Percentiles rank a stretch among this genome's conserved stretches.
phyloP scores from a whole-genome alignment of 2,888 invertebrate species.

The Schizotus pectinicornis region DNA sequence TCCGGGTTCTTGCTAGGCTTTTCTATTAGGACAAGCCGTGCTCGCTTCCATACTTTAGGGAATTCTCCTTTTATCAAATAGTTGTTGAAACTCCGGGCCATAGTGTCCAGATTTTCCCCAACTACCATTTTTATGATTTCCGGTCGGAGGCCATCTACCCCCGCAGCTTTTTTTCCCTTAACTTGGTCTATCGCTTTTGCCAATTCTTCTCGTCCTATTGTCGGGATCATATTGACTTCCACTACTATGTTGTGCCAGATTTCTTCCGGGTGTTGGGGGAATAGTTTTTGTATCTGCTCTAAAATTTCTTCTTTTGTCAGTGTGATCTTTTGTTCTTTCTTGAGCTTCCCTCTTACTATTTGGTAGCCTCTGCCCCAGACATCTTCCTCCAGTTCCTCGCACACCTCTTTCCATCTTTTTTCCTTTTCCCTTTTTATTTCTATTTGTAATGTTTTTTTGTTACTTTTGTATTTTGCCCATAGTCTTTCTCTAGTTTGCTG shows the following conservation, averaged over 20 bases:
- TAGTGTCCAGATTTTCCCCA: background rate
- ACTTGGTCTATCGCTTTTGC: background rate
- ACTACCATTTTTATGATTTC: constrained; percentile 28
- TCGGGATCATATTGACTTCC: too few species aligned
- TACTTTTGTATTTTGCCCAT: background rate
- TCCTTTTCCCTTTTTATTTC: background rate
- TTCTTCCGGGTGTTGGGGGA: background rate
- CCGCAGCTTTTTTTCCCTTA: constrained; percentile 33
- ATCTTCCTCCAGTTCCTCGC: background rate
- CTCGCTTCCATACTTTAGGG: constrained; percentile 30
- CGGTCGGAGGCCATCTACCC: constrained; percentile 35
- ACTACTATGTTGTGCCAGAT: too few species aligned
- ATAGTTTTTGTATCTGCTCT: background rate
- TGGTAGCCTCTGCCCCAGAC: constrained; percentile 2
- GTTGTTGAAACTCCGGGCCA: too few species aligned
- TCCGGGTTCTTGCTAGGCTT: background rate
- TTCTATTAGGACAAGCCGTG: constrained; percentile 25
- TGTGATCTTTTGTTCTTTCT: too few species aligned
- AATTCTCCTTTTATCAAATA: constrained; percentile 28
- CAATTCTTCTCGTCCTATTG: too few species aligned
- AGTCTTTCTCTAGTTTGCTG: too few species aligned
- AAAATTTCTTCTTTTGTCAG: too few species aligned
- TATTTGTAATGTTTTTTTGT: background rate
- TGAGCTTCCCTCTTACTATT: too few species aligned
- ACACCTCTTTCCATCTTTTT: background rate